phyloP scores from a whole-genome alignment of 2,113 vertebrate genomes.

The Todiramphus saurophagus region DNA sequence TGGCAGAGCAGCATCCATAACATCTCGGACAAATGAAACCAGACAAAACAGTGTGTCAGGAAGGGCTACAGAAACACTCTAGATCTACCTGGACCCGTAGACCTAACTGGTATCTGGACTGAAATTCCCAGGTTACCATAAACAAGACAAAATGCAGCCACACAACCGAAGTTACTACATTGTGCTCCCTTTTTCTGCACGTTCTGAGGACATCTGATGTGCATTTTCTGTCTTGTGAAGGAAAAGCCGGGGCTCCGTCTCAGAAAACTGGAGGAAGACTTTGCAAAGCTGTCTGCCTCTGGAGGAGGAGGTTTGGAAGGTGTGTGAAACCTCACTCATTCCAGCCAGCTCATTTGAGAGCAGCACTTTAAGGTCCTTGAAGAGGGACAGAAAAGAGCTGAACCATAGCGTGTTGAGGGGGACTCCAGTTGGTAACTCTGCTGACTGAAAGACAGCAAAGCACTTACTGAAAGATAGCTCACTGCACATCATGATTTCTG shows the following conservation, averaged over 20 bases:
- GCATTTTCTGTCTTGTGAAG: not conserved
- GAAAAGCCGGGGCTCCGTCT: not conserved
- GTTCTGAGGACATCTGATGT: not conserved
- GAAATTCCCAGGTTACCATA: not conserved
- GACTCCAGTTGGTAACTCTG: not conserved
- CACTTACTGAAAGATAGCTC: not conserved
- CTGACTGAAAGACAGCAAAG: not conserved
- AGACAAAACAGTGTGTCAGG: not conserved
- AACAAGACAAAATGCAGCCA: not conserved
- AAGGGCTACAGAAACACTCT: not conserved
- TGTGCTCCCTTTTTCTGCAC: not conserved
- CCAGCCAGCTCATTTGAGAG: not conserved
- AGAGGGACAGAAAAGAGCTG: not conserved
- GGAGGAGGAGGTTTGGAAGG: not conserved
- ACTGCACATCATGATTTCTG: not conserved
- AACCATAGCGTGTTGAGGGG: fast-evolving
- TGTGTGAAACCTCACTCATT: not conserved
- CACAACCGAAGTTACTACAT: fast-evolving
- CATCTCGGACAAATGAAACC: not conserved
- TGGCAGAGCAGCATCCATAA: not conserved
- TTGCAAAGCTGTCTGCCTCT: not conserved
- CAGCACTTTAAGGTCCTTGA: not conserved
- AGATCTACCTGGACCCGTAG: not conserved
- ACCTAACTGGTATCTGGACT: not conserved
- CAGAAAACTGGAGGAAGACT: not conserved